Evolutionary conservation across 2,797 vertebrate genomes (phyloP).

Genomic region (Gephyroberyx darwinii): DNA sequence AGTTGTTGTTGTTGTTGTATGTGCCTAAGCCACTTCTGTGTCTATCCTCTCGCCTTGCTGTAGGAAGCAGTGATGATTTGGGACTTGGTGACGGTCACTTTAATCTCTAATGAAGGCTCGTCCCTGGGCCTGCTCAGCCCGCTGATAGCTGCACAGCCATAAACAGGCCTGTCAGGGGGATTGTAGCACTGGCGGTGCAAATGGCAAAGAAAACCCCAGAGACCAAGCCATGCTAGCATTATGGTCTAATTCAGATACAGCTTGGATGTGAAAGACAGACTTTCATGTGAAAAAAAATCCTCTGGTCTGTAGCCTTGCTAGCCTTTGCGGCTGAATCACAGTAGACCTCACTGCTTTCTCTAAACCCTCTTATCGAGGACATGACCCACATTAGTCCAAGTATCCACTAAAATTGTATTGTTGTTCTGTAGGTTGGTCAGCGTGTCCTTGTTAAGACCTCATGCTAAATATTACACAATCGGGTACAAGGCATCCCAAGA

Average conservation of each 20-base stretch:
- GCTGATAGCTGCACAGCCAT: conserved; percentile 72
- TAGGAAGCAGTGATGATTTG: conserved; percentile 73
- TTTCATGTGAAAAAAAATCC: conserved; percentile 52
- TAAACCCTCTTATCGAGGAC: conserved; percentile 41
- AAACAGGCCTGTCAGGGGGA: conserved; percentile 79
- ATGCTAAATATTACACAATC: conserved; percentile 21
- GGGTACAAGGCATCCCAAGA: conserved; percentile 9
- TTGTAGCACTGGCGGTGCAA: conserved; percentile 73
- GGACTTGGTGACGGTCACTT: conserved; percentile 79
- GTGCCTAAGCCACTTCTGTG: conserved; percentile 71
- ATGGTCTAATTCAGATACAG: conserved; percentile 72
- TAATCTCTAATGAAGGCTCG: conserved; percentile 82
- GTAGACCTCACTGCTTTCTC: conserved; percentile 22
- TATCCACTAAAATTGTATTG: conserved; percentile 18
- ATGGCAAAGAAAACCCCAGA: conserved; percentile 76
- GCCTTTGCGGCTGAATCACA: conserved; percentile 48
- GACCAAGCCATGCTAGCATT: conserved; percentile 70
- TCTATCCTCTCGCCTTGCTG: conserved; percentile 59
- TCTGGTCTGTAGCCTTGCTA: conserved; percentile 39
- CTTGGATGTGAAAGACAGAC: conserved; percentile 52
- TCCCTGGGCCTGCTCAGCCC: conserved; percentile 71
- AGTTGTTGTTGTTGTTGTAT: conserved; percentile 69
- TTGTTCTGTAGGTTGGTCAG: conserved; percentile 46
- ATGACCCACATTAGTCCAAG: conserved; percentile 29
- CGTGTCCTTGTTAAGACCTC: conserved; percentile 17